These are phyloP conservation scores for Agrochola litura DNA, from an alignment of 2,888 invertebrate species.

Conservation along the genomic window DNA sequence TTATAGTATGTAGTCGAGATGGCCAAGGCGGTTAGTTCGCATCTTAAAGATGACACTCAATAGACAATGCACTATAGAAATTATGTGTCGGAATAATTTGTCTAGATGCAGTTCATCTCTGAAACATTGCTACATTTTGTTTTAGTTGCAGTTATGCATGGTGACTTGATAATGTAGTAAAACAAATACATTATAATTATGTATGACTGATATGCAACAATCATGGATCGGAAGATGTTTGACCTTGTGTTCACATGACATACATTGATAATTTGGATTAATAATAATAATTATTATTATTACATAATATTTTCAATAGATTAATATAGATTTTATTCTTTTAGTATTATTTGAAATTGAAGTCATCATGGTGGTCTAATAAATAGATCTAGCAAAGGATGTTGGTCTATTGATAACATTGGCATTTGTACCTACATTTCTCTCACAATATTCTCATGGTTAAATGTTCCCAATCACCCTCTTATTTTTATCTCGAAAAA, in stretches of 20 bases:
- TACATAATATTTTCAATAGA: conserved; percentile 17
- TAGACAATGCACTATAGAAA: conserved; percentile 38
- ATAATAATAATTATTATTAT: conserved; percentile 10
- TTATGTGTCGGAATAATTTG: conserved; percentile 10
- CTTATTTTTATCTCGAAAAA: conserved; percentile 72
- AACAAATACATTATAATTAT: conserved; percentile 5
- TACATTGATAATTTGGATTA: conserved; percentile 45
- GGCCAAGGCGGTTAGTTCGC: conserved; percentile 22
- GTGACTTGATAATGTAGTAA: neutral
- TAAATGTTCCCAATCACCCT: conserved; percentile 11
- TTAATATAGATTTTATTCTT: neutral
- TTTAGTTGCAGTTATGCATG: neutral
- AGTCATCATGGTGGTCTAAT: neutral
- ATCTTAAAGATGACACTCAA: conserved; percentile 27
- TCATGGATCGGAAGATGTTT: conserved; percentile 30
- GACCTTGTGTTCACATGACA: conserved; percentile 42
- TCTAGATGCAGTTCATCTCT: conserved; percentile 13
- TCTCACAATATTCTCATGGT: neutral
- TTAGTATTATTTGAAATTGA: neutral
- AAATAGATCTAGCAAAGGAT: neutral
- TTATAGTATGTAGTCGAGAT: conserved; percentile 49
- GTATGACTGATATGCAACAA: conserved; percentile 15
- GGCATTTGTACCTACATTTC: neutral
- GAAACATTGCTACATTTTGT: conserved; percentile 2
- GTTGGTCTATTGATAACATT: neutral